Conservation (phyloP, 1,140 invertebrate species). For the Drosophila parvula region DNA sequence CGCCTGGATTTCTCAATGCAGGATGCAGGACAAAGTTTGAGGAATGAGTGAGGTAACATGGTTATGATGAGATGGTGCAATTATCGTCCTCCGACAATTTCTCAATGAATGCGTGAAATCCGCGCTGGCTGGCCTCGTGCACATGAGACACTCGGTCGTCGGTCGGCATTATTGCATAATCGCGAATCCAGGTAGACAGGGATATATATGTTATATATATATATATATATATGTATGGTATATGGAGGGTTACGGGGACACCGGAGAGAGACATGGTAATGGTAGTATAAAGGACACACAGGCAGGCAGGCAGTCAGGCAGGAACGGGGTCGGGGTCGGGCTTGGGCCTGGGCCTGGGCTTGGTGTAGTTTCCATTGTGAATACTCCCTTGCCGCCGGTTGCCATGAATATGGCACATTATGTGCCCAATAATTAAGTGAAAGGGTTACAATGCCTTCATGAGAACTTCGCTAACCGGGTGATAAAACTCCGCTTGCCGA, state of each 20-base stretch:
- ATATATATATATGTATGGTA: too few relatives aligned
- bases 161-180: slow-evolving; percentile 49
- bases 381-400: slow-evolving; percentile 44
- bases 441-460: slow-evolving; percentile 81
- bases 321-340: neutral
- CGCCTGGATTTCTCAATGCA: neutral
- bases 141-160: slow-evolving; percentile 25
- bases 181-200: slow-evolving; percentile 31
- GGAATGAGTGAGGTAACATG: neutral
- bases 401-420: slow-evolving; percentile 79
- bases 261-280: slow-evolving; percentile 3
- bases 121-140: slow-evolving; percentile 11
- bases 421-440: slow-evolving; percentile 82
- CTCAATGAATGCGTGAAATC: slow-evolving; percentile 78
- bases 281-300: slow-evolving; percentile 28
- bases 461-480: slow-evolving; percentile 76
- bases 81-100: slow-evolving; percentile 66
- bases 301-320: slow-evolving; percentile 2
- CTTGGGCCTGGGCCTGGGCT: neutral
- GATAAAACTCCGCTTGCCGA: slow-evolving; percentile 59
- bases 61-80: slow-evolving; percentile 55
- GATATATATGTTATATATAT: too few relatives aligned
- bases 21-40: neutral
- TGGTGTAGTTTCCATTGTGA: slow-evolving; percentile 35
- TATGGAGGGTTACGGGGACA: neutral